Evolutionary conservation across 37 sponge, comb jelly and placozoan genomes (phyloP).

Genomic region (Ianthella basta): DNA sequence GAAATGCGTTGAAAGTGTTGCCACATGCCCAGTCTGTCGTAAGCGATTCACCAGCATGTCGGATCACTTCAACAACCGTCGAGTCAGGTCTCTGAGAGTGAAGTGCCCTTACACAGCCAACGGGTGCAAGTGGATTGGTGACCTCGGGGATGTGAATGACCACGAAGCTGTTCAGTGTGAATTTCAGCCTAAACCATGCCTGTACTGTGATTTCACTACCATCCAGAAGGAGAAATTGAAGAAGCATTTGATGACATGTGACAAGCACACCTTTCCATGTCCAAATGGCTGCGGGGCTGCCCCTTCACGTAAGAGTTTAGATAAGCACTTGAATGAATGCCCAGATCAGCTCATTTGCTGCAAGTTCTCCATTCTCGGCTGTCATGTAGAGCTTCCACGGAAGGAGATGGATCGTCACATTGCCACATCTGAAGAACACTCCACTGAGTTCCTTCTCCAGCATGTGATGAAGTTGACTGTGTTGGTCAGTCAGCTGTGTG

Average conservation of each 20-base stretch:
- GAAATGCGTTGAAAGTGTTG: not conserved
- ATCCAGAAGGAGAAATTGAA: too few species aligned
- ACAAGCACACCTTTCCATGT: too few species aligned
- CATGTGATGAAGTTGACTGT: not conserved
- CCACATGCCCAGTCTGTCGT: conserved; percentile 21
- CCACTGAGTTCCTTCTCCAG: not conserved
- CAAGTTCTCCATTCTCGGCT: too few species aligned
- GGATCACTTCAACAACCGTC: not conserved
- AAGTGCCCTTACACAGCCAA: not conserved
- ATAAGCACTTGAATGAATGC: too few species aligned
- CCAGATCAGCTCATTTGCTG: too few species aligned
- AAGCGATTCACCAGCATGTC: conserved; percentile 5
- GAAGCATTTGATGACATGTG: too few species aligned
- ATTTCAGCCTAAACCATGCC: too few species aligned
- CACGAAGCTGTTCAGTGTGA: not conserved
- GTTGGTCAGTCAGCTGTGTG: too few species aligned
- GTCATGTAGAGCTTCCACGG: too few species aligned
- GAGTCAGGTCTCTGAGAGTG: conserved; percentile 9
- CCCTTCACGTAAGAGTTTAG: too few species aligned
- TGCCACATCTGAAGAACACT: not conserved
- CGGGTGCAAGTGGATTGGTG: conserved; percentile 18
- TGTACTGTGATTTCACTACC: too few species aligned
- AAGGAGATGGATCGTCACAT: not conserved
- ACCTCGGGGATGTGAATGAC: not conserved
- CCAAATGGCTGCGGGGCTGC: too few species aligned